Percentiles rank a stretch among this genome's conserved stretches.
Evolutionary conservation across 2,113 vertebrate genomes (phyloP).

Genomic region (Gobiocypris rarus): DNA sequence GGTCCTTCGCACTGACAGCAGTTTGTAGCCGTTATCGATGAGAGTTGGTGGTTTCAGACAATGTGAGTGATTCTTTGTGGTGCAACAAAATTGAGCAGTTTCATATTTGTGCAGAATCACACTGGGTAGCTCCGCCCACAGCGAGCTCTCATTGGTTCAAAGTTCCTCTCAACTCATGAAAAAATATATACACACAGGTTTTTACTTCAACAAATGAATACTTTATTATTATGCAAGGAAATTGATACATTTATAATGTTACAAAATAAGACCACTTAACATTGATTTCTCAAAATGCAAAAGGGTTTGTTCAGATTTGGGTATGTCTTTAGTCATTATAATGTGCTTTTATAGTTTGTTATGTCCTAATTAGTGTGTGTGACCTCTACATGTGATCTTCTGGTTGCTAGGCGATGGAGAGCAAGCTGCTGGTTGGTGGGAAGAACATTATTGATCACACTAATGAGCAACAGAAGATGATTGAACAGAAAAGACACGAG

Average conservation of each 20-base stretch:
- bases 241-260: too few relatives aligned
- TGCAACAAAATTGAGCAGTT: not conserved
- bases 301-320: too few relatives aligned
- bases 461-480: slow-evolving; percentile 90
- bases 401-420: slow-evolving; percentile 83
- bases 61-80: not conserved
- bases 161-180: not conserved
- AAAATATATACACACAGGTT: too few relatives aligned
- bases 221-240: too few relatives aligned
- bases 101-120: not conserved
- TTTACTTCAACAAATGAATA: too few relatives aligned
- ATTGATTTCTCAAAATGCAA: too few relatives aligned
- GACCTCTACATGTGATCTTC: not conserved
- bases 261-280: too few relatives aligned
- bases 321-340: not conserved
- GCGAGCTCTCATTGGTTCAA: not conserved
- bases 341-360: not conserved
- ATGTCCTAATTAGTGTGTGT: not conserved
- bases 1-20: not conserved
- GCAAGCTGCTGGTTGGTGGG: slow-evolving; percentile 88
- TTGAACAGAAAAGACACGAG: slow-evolving; percentile 87
- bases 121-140: not conserved
- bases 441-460: slow-evolving; percentile 91
- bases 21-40: not conserved
- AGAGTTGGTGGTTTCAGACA: not conserved